Evolutionary conservation across 2,797 vertebrate genomes (phyloP), one percentile per base, ranked within the genome.

Genomic region (Taenioides sp.): DNA sequence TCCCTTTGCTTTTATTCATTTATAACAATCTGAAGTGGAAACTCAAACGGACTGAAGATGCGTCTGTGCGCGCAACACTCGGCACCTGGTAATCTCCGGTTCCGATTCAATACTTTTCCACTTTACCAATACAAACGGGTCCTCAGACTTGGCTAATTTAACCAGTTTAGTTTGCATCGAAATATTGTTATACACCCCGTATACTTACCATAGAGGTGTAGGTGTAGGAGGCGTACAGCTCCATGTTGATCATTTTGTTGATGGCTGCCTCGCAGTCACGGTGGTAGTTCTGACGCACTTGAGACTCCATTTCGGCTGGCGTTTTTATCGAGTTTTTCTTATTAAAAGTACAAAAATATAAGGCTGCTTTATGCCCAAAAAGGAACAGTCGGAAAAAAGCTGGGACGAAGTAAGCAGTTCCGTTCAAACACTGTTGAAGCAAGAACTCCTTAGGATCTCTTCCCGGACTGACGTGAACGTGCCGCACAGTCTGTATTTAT

Each of bases 261-360:
- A 96, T 60, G 72, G 95, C 93, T 70, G 92, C 94, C 73, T 96
- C 95, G 71, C 94, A 94, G 73, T 95, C 95, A 23, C 88, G 88
- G 84, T 94, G 89, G 89, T 93, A 96, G 85, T 96, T 96, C 91
- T 96, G 95, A 72, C 95, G 94, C 67, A 96, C 84, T 80, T 95
- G 94, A 67, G 95, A 96, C 2, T 93, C 93, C 95, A 96, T 96
- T 71, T 90, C 80, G 9, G 84, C 86, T 82, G 88, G 37, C 5
- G 63, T 76, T 87, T 75, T 1, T 52, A 10, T 0, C 2, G 17
- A 18, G 59, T 16, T 83, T 90, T 89, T 84, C 10, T 85, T 82
- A 86, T 65, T 71, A 85, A 92, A 86, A 79, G 74, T 87, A 86
- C 0, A 86, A 89, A 89, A 91, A 86, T 82, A 89, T 4, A 88